These are phyloP conservation scores for Actinia equina DNA, from an alignment of 64 coral and sea anemone species.

Conservation along the genomic window DNA sequence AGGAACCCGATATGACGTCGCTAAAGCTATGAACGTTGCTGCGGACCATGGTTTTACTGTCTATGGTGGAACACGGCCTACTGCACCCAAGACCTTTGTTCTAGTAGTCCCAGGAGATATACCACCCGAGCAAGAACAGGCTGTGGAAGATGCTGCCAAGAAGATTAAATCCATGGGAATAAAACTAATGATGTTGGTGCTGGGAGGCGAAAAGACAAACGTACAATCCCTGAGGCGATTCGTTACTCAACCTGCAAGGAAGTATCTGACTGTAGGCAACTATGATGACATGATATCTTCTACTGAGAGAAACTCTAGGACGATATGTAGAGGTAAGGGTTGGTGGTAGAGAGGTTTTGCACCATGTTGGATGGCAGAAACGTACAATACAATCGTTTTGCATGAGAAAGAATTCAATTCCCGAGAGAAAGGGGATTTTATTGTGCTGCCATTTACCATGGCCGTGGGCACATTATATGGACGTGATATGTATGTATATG, in stretches of 20 bases:
- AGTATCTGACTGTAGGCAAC: conserved; percentile 13
- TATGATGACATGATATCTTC: conserved; percentile 18
- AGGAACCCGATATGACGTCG: conserved; percentile 37
- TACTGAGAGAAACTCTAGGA: not conserved
- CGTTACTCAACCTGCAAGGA: conserved; percentile 18
- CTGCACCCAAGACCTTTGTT: conserved; percentile 35
- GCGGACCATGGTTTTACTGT: conserved; percentile 29
- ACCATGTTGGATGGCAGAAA: too few species aligned
- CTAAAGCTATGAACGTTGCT: conserved; percentile 24
- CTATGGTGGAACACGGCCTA: conserved; percentile 42
- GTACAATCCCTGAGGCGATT: not conserved
- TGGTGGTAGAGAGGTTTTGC: too few species aligned
- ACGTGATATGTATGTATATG: too few species aligned
- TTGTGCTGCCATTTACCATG: too few species aligned
- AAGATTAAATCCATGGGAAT: conserved; percentile 44
- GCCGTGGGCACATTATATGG: too few species aligned
- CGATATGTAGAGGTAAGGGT: conserved; percentile 28
- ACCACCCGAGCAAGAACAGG: not conserved
- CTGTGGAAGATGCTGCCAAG: not conserved
- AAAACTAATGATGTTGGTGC: conserved; percentile 34
- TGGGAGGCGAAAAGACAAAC: conserved; percentile 9
- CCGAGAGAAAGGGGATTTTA: too few species aligned
- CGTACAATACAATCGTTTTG: too few species aligned
- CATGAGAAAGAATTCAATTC: too few species aligned
- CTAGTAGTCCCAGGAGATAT: conserved; percentile 43